These are phyloP conservation scores for Chloebia gouldiae DNA, from an alignment of 2,113 vertebrate genomes.

Conservation along the genomic window DNA sequence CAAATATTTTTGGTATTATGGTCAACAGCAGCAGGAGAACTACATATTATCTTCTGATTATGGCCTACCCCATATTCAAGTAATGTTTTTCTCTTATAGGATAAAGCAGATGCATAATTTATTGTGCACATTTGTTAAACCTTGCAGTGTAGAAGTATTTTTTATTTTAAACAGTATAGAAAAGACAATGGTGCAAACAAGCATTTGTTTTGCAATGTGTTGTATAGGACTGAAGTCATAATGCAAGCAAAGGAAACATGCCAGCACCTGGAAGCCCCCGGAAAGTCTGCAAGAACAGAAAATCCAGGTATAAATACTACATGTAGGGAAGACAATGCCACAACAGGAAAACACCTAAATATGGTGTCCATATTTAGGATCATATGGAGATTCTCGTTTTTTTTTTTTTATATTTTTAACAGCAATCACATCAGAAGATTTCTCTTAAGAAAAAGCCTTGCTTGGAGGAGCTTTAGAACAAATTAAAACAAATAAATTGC, in stretches of 20 bases:
- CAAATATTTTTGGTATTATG: not conserved
- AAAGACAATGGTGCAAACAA: not conserved
- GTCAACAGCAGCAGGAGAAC: not conserved
- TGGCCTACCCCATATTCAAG: not conserved
- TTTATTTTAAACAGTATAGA: not conserved
- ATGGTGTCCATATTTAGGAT: not conserved
- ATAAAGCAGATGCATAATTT: not conserved
- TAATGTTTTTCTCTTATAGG: not conserved
- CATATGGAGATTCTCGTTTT: not conserved
- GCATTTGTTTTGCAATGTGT: not conserved
- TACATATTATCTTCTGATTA: not conserved
- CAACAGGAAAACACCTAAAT: not conserved
- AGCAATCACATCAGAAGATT: not conserved
- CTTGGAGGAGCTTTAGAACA: not conserved
- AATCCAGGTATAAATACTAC: not conserved
- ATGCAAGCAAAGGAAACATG: not conserved
- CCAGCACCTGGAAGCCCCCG: not conserved
- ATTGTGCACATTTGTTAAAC: not conserved
- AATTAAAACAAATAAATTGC: not conserved
- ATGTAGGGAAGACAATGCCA: not conserved
- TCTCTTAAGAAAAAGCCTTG: not conserved
- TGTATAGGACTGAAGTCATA: not conserved
- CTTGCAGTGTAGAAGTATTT: not conserved
- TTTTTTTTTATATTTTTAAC: not conserved
- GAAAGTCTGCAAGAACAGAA: not conserved